Base-by-base conservation (phyloP, 2,888 invertebrate species). In the Phrixothrix hirtus region DNA sequence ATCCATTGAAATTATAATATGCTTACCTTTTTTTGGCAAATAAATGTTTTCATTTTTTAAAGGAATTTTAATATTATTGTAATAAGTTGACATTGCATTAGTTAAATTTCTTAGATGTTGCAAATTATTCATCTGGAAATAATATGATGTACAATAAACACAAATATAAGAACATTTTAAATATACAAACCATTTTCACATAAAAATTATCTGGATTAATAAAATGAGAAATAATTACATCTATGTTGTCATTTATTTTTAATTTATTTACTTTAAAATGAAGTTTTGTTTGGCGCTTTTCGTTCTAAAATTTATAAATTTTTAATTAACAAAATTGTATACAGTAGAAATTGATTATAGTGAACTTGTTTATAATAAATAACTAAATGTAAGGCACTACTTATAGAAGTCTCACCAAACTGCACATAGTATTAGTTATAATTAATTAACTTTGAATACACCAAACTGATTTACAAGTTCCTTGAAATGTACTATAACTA, bases 171-270 rank as follows among this genome's bases (percentile, higher is more conserved):
- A n/a, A n/a, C n/a, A n/a, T n/a, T n/a, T n/a, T n/a, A n/a, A n/a
- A 10, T 29, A 29, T 21, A 61, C 74, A 72, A 73, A 84, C 84
- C 78, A 63, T 75, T 67, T 85, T 81, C 0, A 87, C 81, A 68
- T 79, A 89, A 68, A 92, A 85, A 51, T 80, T 77, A 61, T 82
- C 78, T 0, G 88, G 89, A 67, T 82, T 82, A 14, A 82, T 76
- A 1, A 87, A 75, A 57, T 83, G 78, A 0, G 81, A 79, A 31
- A 89, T 74, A 46, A 77, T 71, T 0, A 86, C 83, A 9, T 79
- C 71, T 36, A 81, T 77, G 0, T 3, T 5, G 3, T 21, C 21
- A 21, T 21, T 21, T 3, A 7, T 7, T 21, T 21, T 21, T 5
- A n/a, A n/a, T n/a, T n/a, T n/a, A n/a, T n/a, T n/a, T n/a, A n/a